Percentiles rank a stretch among this genome's conserved stretches.
These are phyloP conservation scores for Larimichthys polyactis DNA, from an alignment of 2,113 vertebrate species.

Conservation along the genomic window DNA sequence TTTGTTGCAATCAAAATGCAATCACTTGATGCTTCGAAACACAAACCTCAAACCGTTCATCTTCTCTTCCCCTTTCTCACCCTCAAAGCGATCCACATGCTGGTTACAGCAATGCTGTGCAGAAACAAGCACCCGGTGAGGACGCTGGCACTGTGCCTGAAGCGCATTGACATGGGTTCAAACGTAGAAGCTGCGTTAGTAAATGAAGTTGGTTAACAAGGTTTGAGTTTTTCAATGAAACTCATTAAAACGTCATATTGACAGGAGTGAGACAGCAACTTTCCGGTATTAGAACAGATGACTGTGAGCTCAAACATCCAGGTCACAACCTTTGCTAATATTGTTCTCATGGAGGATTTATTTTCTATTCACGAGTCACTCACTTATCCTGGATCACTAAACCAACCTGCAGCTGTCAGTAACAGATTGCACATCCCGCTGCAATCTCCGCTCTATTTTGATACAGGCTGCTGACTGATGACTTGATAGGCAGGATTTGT, in stretches of 20 bases:
- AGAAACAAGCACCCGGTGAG: too few species aligned
- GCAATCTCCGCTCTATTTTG: constrained; percentile 71
- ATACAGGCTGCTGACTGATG: constrained; percentile 11
- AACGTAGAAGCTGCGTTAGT: too few species aligned
- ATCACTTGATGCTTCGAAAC: too few species aligned
- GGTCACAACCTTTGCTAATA: constrained; percentile 13
- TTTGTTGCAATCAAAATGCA: too few species aligned
- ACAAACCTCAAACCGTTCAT: too few species aligned
- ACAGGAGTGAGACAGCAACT: not conserved
- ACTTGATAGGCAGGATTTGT: not conserved
- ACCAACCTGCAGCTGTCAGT: constrained; percentile 53
- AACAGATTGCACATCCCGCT: constrained; percentile 57
- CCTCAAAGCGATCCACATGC: too few species aligned
- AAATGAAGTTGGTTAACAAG: too few species aligned
- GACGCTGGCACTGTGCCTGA: too few species aligned
- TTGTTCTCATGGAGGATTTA: constrained; percentile 18
- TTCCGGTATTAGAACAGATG: not conserved
- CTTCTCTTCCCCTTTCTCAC: too few species aligned
- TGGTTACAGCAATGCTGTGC: too few species aligned
- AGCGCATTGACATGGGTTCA: too few species aligned
- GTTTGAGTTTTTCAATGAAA: too few species aligned
- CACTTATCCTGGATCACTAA: constrained; percentile 23
- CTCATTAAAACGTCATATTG: not conserved
- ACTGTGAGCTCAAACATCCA: constrained; percentile 6
- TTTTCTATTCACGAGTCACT: not conserved